phyloP scores from a whole-genome alignment of 2,113 vertebrate species.

The Nerophis ophidion region DNA sequence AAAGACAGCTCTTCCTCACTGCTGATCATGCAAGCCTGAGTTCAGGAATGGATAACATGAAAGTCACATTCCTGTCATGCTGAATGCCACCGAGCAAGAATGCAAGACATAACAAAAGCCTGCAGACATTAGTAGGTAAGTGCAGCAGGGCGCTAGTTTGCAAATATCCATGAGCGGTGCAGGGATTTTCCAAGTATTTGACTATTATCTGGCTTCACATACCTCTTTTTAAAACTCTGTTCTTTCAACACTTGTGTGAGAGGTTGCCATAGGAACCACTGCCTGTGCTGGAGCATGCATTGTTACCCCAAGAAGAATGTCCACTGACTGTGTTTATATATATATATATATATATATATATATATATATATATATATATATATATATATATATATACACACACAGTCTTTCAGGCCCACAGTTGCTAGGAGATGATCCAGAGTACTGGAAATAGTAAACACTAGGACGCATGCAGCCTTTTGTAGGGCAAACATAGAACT shows the following conservation, averaged over 20 bases:
- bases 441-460: conserved; percentile 51
- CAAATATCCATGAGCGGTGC: not conserved
- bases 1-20: not conserved
- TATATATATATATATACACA: too few relatives aligned
- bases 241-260: conserved; percentile 32
- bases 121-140: conserved; percentile 9
- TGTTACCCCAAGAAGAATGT: conserved; percentile 49
- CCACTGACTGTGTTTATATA: conserved; percentile 51
- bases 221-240: conserved; percentile 32
- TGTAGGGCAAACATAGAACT: conserved; percentile 31
- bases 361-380: too few relatives aligned
- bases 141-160: conserved; percentile 1
- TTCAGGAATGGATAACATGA: conserved; percentile 46
- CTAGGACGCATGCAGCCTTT: conserved; percentile 37
- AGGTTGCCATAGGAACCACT: conserved; percentile 62
- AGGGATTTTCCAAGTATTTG: not conserved
- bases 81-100: conserved; percentile 37
- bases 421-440: conserved; percentile 66
- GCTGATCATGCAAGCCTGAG: not conserved
- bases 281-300: conserved; percentile 40
- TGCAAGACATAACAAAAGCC: conserved; percentile 32
- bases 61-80: conserved; percentile 51
- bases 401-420: conserved; percentile 41
- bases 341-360: too few relatives aligned
- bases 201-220: conserved; percentile 20